Evolutionary conservation across 2,113 vertebrate genomes (phyloP), one percentile per base, ranked within the genome.

Genomic region (Carollia perspicillata): DNA sequence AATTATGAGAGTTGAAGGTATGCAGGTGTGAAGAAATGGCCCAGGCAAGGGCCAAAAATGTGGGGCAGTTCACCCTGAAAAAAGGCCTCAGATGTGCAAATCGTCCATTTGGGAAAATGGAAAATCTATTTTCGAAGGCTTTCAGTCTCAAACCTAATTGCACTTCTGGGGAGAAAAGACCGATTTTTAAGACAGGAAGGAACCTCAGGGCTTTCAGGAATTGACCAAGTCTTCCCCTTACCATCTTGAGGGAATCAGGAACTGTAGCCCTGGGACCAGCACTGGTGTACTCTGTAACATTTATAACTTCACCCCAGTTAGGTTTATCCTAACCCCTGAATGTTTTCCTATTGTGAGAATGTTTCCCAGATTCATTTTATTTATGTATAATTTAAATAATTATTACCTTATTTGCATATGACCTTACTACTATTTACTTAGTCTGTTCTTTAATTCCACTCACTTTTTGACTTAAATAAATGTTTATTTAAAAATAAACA

Each of bases 401-500:
- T 89, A 74, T 77, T 51, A 69, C 16, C 13, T 63, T 78, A 72
- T 94, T 71, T 84, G 20, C 9, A 2, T 85, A 35, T 91, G 12
- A 55, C 49, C 18, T 44, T 84, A 74, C 28, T 66, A 40, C 78
- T 94, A 71, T 69, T 69, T 89, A 35, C 20, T 95, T 93, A 86
- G n/a, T 85, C 17, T 65, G 68, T 77, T 69, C 58, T 44, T 88
- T 78, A 47, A 40, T 53, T 63, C 63, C 72, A 87, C 66, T 75
- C 12, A 63, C 33, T 53, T 51, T 96, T 88, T 93, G 13, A 66
- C 23, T 89, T 92, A 63, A 74, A n/a, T 88, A 83, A 55, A 66
- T 78, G 18, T 47, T 80, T 89, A 66, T 95, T 94, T 90, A n/a
- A 66, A 87, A 40, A 93, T 69, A 88, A 8, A 23, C 55, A 86